Conservation (phyloP, 2,797 vertebrate genomes). For the Eutrigla gurnardus region DNA sequence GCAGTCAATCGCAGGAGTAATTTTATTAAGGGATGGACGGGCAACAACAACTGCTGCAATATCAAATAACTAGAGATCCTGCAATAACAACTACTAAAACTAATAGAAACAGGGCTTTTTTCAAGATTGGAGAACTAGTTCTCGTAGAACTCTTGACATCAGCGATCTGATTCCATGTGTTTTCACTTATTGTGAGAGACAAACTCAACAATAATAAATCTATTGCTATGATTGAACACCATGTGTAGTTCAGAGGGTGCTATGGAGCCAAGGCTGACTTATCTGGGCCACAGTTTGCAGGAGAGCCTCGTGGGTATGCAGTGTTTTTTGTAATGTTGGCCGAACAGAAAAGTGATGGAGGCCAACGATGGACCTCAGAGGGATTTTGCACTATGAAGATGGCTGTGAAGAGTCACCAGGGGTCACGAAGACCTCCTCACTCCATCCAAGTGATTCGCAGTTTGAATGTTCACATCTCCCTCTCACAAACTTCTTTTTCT, state of each 20-base stretch:
- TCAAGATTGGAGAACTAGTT: background rate
- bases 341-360: slow-evolving; percentile 24
- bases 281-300: slow-evolving; percentile 36
- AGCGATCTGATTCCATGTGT: slow-evolving; percentile 46
- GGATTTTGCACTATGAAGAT: slow-evolving; percentile 43
- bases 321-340: slow-evolving; percentile 49
- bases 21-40: no score
- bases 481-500: slow-evolving; percentile 45
- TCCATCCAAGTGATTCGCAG: slow-evolving; percentile 54
- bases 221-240: slow-evolving; percentile 28
- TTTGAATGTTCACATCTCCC: slow-evolving; percentile 58
- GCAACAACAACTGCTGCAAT: no score
- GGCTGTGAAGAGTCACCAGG: slow-evolving; percentile 57
- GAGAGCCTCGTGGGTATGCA: slow-evolving; percentile 38
- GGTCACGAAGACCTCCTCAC: slow-evolving; percentile 31
- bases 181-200: slow-evolving; percentile 54
- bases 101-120: no score
- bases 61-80: no score
- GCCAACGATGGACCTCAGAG: slow-evolving; percentile 49
- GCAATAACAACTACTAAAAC: no score
- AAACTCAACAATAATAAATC: slow-evolving; percentile 45
- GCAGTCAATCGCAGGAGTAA: no score
- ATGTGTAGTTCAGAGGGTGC: slow-evolving; percentile 49
- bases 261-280: slow-evolving; percentile 32
- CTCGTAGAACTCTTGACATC: slow-evolving; percentile 11